Conservation (phyloP, 2,113 vertebrate genomes). For the Sander lucioperca region DNA sequence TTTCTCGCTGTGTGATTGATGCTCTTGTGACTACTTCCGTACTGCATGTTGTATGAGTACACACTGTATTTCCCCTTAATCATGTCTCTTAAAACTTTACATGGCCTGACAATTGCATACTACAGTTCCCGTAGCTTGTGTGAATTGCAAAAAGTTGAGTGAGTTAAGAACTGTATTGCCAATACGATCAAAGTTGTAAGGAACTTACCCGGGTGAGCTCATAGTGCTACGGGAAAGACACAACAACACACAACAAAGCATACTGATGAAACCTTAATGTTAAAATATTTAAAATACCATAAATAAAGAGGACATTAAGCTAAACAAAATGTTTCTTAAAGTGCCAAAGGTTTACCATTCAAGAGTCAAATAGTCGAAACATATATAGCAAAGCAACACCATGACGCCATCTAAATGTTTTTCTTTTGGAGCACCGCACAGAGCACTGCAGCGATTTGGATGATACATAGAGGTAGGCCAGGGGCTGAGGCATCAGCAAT, state of each 20-base stretch:
- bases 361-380: background rate
- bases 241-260: background rate
- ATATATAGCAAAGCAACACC: background rate
- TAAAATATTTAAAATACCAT: background rate
- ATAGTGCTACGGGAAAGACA: background rate
- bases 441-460: background rate
- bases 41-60: background rate
- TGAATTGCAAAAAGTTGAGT: conserved; percentile 6
- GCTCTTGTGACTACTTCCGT: background rate
- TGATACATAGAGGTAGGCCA: background rate
- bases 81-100: background rate
- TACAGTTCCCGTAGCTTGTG: background rate
- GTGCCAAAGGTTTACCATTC: background rate
- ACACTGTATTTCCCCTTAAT: background rate
- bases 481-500: background rate
- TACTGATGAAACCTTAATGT: background rate
- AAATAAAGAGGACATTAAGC: background rate
- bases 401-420: background rate
- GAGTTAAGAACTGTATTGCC: background rate
- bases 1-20: background rate
- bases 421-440: background rate
- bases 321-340: background rate
- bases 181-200: background rate
- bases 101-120: background rate
- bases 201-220: background rate